Evolutionary conservation across 2,113 vertebrate genomes (phyloP), one percentile per base, ranked within the genome.

Genomic region (Notarius quadriscutis): DNA sequence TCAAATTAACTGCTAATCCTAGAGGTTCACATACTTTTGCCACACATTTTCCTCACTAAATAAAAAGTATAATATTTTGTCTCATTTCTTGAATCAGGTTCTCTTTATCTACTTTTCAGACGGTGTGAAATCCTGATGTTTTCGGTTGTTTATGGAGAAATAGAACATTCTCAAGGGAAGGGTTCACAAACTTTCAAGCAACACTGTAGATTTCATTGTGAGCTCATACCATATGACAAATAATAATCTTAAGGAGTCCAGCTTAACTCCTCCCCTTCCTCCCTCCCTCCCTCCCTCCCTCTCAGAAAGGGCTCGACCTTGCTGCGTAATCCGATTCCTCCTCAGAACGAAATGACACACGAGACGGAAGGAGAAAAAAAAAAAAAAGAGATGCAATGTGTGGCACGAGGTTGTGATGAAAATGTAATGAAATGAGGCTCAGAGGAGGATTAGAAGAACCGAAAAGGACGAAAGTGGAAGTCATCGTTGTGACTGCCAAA

Each of bases 271-370:
- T 7, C 15, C n/a, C 53, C 18, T 30, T 22, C 30, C 3, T 50
- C 18, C 69, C 69, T 20, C 30, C 30, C 30, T 20, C 30, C 30
- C 30, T 30, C 30, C 30, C 30, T 30, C 34, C 6, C n/a, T 63
- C n/a, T 67, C 2, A 7, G 50, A 25, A 63, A 74, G 58, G 72
- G 50, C 67, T 74, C 27, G 67, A 72, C 67, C 69, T 75, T 41
- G 83, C 67, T 8, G 67, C 27, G 72, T 77, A 85, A 81, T 51
- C 85, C 3, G 85, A 81, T 78, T 80, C 77, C 62, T 77, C 27
- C 30, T 79, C 75, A 81, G 75, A n/a, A 71, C 41, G 85, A 51
- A 80, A 86, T 60, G 84, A 86, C 17, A 86, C 62, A 55, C 62
- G 84, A 80, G 75, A 50, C 0, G 27, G 17, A 27, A 72, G 27